Evolutionary conservation across 2,113 vertebrate genomes (phyloP), one percentile per base, ranked within the genome.

Genomic region (Cynocephalus volans): DNA sequence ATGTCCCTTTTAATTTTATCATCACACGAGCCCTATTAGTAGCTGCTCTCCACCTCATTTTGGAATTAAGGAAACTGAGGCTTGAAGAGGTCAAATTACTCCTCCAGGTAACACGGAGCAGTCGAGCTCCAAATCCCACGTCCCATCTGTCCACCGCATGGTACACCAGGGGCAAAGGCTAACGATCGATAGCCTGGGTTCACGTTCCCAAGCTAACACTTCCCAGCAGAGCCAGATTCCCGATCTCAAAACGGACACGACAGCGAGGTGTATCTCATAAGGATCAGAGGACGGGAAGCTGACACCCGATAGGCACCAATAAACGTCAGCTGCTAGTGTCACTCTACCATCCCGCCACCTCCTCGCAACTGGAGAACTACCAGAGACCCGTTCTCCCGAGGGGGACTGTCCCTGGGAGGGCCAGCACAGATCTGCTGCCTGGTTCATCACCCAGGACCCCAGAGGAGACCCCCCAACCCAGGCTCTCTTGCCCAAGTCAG

Each of bases 271-370:
- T 1, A 8, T 9, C 48, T 15, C 17, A 1, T 11, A 10, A 41
- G 36, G 75, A 58, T 31, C 2, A 21, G 67, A 28, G 2, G 7
- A 31, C 72, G 13, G 45, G n/a, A 58, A 11, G 54, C 5, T 82
- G 6, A 23, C 4, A 3, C 7, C 0, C 1, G 9, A 8, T 3
- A 19, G 48, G 13, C 45, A 5, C 41, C 3, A 0, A 0, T 0
- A 3, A 26, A 11, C 0, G 1, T 31, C 17, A 70, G 36, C 36
- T 33, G 12, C 80, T 13, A 6, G 45, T 5, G 28, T 13, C 8
- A 21, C 23, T 1, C 48, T 3, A 0, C n/a, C 23, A 2, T 28
- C 13, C 8, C 0, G 1, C 5, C 5, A 26, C 56, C 14, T 84
- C 56, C 64, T 88, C 33, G 1, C n/a, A 14, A 5, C 1, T 1